A percentile compares a stretch with the other conserved stretches of the same genome.
Conservation (phyloP, 2,113 vertebrate species). For the Dasyurus viverrinus region DNA sequence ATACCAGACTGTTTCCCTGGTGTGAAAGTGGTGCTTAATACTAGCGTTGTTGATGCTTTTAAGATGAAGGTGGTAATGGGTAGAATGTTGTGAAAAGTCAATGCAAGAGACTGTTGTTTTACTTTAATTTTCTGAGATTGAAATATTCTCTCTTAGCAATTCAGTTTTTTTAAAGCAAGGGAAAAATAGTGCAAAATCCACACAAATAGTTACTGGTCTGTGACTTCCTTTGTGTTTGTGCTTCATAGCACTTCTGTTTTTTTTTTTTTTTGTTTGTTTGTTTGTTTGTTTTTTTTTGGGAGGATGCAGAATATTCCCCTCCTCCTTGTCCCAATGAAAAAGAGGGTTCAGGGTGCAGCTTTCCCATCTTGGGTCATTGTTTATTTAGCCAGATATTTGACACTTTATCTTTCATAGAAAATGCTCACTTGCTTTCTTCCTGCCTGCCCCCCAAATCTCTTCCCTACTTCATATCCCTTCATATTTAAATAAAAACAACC, state of each 20-base stretch:
- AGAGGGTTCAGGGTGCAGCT: constrained; percentile 39
- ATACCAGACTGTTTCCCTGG: fast-evolving
- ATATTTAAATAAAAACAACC: not conserved
- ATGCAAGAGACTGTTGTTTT: not conserved
- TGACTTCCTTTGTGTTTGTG: not conserved
- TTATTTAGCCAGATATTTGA: constrained; percentile 72
- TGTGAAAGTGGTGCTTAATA: not conserved
- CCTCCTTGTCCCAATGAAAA: not conserved
- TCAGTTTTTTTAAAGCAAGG: constrained; percentile 37
- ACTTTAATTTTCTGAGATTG: not conserved
- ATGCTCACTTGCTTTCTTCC: constrained; percentile 44
- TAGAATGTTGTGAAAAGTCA: not conserved
- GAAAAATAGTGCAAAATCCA: constrained; percentile 56
- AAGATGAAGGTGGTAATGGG: not conserved
- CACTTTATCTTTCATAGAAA: constrained; percentile 50
- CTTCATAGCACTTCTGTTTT: not conserved
- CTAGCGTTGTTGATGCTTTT: not conserved
- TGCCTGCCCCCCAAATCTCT: not conserved
- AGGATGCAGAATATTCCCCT: not conserved
- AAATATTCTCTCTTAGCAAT: not conserved
- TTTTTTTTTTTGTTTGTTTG: no score
- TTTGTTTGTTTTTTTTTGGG: not conserved
- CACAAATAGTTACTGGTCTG: not conserved
- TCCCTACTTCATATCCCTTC: not conserved
- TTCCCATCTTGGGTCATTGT: constrained; percentile 26